Conservation (phyloP, 2,113 vertebrate genomes). For the Coracopsis vasa region DNA sequence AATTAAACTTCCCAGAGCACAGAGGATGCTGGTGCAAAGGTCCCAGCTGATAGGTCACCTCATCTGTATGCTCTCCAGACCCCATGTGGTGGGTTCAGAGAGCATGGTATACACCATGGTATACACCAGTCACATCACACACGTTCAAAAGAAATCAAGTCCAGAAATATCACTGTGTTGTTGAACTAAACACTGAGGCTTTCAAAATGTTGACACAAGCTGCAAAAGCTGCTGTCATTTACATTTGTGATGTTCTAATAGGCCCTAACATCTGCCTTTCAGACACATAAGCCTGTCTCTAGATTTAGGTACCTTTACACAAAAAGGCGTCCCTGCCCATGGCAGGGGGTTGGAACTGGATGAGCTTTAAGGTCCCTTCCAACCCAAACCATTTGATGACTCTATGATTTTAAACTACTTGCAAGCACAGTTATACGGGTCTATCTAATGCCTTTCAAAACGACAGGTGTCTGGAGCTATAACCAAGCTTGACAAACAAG, state of each 20-base stretch:
- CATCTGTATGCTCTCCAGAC: neutral
- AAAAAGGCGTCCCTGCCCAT: neutral
- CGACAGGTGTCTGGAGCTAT: neutral
- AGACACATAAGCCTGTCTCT: neutral
- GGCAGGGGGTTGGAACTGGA: neutral
- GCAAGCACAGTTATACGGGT: neutral
- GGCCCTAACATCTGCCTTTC: neutral
- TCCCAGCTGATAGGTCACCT: neutral
- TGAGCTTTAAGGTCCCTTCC: neutral
- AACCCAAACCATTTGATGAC: neutral
- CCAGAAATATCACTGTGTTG: neutral
- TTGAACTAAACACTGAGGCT: neutral
- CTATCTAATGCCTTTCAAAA: neutral
- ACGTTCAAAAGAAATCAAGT: neutral
- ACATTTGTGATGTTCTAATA: neutral
- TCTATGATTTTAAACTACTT: neutral
- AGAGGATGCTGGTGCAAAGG: neutral
- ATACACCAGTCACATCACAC: neutral
- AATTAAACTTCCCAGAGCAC: neutral
- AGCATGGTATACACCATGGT: neutral
- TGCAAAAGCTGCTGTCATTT: neutral
- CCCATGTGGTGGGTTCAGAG: accelerated
- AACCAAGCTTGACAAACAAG: neutral
- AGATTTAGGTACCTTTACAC: neutral
- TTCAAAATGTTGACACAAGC: neutral